Conservation (phyloP, 2,888 invertebrate species). For the Caenorhabditis uteleia region DNA sequence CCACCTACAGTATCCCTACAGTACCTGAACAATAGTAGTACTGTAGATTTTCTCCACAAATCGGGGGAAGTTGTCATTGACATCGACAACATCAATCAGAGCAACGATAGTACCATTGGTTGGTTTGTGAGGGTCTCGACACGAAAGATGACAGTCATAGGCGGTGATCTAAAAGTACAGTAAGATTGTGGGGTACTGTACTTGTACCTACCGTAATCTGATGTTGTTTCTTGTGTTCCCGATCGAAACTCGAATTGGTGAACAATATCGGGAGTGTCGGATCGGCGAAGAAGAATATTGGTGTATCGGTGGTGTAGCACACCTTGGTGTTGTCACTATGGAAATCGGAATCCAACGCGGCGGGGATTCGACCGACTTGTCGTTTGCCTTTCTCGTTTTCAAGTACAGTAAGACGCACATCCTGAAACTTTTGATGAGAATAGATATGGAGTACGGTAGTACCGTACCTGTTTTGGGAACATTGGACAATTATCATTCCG, state of each 20-base stretch:
- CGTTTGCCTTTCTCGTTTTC: conserved; percentile 46
- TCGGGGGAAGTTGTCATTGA: conserved; percentile 59
- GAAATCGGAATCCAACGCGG: conserved; percentile 49
- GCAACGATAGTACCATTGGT: conserved; percentile 42
- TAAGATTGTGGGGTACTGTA: background rate
- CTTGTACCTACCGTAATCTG: conserved; percentile 32
- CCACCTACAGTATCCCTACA: too few relatives aligned
- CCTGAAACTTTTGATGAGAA: conserved; percentile 18
- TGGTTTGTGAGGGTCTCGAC: conserved; percentile 47
- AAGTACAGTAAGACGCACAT: conserved; percentile 35
- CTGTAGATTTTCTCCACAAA: conserved; percentile 45
- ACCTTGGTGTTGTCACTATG: conserved; percentile 55
- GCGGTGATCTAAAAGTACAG: conserved; percentile 37
- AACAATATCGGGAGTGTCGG: conserved; percentile 44
- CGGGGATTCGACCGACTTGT: conserved; percentile 45
- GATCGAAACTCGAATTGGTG: conserved; percentile 48
- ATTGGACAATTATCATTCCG: conserved; percentile 59
- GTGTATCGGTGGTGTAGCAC: conserved; percentile 46
- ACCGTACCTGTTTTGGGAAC: conserved; percentile 50
- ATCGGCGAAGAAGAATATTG: conserved; percentile 44
- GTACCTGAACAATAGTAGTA: conserved; percentile 47
- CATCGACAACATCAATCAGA: conserved; percentile 43
- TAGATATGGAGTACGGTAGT: background rate
- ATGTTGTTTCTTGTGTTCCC: conserved; percentile 46
- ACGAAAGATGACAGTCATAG: conserved; percentile 47